Percentiles rank a stretch among this genome's conserved stretches.
Evolutionary conservation across 64 coral and sea anemone genomes (phyloP).

Genomic region (Montipora foliosa): DNA sequence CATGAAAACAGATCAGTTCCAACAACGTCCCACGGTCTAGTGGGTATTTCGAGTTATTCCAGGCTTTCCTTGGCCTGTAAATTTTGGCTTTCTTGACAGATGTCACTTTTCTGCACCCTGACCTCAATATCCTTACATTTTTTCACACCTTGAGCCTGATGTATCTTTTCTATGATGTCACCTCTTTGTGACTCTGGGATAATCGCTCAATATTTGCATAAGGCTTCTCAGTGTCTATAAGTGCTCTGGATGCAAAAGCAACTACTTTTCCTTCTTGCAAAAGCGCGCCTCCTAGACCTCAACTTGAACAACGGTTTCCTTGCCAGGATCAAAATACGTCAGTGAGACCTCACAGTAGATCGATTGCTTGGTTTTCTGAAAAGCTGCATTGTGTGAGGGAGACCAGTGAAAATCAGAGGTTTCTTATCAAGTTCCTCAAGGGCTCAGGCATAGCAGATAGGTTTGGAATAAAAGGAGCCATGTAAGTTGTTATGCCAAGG

Average conservation of each 20-base stretch:
- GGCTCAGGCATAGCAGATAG: conserved; percentile 38
- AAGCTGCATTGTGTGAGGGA: too few species aligned
- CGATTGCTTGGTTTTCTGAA: too few species aligned
- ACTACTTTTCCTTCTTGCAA: not conserved
- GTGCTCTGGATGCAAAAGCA: not conserved
- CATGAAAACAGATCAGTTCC: not conserved
- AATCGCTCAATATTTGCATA: not conserved
- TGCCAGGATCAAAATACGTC: too few species aligned
- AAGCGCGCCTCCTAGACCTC: not conserved
- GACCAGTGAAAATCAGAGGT: too few species aligned
- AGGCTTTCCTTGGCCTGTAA: not conserved
- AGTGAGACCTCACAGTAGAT: too few species aligned
- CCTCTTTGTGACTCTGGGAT: not conserved
- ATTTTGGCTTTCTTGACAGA: conserved; percentile 10
- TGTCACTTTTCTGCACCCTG: not conserved
- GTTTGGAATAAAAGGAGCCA: too few species aligned
- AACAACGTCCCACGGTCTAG: not conserved
- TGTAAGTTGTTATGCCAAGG: too few species aligned
- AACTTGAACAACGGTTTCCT: too few species aligned
- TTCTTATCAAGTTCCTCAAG: conserved; percentile 51
- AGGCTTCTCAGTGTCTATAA: not conserved
- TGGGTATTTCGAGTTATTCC: conserved; percentile 1
- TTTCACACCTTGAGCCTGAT: not conserved
- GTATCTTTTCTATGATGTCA: not conserved
- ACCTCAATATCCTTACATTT: not conserved